A percentile compares a stretch with the other conserved stretches of the same genome.
These are phyloP conservation scores for Argyresthia albistria DNA, from an alignment of 2,888 invertebrate genomes.

Conservation along the genomic window DNA sequence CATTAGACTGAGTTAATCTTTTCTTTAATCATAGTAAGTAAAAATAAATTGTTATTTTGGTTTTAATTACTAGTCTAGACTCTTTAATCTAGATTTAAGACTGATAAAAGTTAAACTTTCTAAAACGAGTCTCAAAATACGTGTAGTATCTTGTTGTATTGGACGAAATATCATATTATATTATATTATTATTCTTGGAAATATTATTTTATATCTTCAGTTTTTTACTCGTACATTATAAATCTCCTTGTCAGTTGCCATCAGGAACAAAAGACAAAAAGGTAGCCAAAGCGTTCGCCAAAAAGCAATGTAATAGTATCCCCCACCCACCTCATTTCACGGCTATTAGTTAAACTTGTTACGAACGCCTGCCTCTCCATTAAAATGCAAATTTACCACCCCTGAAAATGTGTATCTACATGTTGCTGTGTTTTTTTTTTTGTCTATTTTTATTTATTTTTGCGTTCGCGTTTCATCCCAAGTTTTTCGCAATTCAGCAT, in stretches of 20 bases:
- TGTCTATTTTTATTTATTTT: slow-evolving; percentile 35
- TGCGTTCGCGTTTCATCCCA: slow-evolving; percentile 10
- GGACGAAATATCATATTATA: too few relatives aligned
- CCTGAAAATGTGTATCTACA: slow-evolving; percentile 55
- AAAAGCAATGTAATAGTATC: background rate
- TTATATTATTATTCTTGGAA: too few relatives aligned
- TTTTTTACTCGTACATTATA: too few relatives aligned
- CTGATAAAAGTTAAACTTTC: too few relatives aligned
- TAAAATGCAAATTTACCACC: slow-evolving; percentile 68
- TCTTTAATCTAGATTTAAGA: too few relatives aligned
- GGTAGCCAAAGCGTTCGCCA: background rate
- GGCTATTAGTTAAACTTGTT: slow-evolving; percentile 40
- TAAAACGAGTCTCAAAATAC: too few relatives aligned
- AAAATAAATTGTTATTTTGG: too few relatives aligned
- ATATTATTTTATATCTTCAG: too few relatives aligned
- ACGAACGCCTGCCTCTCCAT: slow-evolving; percentile 64
- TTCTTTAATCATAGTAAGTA: too few relatives aligned
- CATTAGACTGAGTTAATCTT: too few relatives aligned
- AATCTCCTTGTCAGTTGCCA: background rate
- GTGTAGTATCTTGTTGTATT: too few relatives aligned
- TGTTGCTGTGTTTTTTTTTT: slow-evolving; percentile 27
- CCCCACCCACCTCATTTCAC: slow-evolving; percentile 21
- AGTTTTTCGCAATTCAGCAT: background rate
- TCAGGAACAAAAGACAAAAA: background rate
- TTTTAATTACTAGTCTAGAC: too few relatives aligned